Conservation (phyloP, 2,888 invertebrate genomes). For the Eutolmus rufibarbis region DNA sequence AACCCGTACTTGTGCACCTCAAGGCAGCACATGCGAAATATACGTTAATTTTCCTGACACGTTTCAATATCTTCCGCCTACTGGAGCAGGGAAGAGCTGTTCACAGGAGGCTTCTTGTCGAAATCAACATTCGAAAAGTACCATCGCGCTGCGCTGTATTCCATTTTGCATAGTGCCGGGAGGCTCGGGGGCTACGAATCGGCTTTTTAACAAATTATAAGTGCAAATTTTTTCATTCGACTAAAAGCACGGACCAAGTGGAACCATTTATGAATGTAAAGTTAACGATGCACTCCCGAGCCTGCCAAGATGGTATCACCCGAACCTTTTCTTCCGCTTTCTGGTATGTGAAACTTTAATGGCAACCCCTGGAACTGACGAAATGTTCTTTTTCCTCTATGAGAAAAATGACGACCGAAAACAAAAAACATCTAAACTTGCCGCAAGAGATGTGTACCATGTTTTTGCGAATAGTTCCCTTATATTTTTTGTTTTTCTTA, state of each 20-base stretch:
- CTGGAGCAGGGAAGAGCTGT: not conserved
- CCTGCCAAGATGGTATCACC: not conserved
- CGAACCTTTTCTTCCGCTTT: not conserved
- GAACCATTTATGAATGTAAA: not conserved
- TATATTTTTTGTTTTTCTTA: not conserved
- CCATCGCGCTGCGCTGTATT: not conserved
- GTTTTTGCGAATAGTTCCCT: not conserved
- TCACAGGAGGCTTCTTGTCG: not conserved
- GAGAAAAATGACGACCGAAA: not conserved
- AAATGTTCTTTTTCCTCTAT: not conserved
- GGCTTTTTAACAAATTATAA: conserved; percentile 17
- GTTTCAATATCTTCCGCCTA: not conserved
- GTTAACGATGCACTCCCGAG: not conserved
- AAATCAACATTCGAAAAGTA: not conserved
- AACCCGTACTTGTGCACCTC: not conserved
- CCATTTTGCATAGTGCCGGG: not conserved
- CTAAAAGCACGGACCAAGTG: not conserved
- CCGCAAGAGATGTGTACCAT: not conserved
- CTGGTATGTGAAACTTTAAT: not conserved
- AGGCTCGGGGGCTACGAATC: not conserved
- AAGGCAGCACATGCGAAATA: not conserved
- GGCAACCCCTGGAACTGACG: not conserved
- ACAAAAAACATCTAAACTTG: not conserved
- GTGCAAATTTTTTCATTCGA: conserved; percentile 11
- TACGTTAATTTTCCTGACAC: conserved; percentile 14